Percentiles rank a stretch among this genome's conserved stretches.
These are phyloP conservation scores for Centropristis striata DNA, from an alignment of 2,113 vertebrate genomes.

Conservation along the genomic window DNA sequence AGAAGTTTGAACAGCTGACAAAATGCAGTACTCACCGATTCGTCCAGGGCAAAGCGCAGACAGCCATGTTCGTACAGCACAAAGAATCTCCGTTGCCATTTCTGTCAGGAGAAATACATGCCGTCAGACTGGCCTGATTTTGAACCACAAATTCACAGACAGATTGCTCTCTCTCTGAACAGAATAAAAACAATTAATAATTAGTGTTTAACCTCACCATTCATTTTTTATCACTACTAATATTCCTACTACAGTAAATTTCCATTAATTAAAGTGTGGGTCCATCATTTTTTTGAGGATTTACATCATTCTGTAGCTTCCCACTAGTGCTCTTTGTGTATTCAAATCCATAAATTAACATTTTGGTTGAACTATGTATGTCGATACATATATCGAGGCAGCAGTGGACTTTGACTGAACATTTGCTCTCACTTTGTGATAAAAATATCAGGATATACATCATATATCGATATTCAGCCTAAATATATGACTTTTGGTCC, in stretches of 20 bases:
- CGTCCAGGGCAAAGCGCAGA: slow-evolving; percentile 88
- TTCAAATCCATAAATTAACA: too few relatives aligned
- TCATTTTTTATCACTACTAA: background rate
- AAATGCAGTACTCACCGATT: slow-evolving; percentile 82
- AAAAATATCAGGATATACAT: too few relatives aligned
- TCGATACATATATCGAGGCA: too few relatives aligned
- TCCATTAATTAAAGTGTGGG: background rate
- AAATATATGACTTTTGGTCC: too few relatives aligned
- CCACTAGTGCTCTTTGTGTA: too few relatives aligned
- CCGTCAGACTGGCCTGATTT: background rate
- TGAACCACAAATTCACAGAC: background rate
- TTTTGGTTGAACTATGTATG: too few relatives aligned
- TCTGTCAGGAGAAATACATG: slow-evolving; percentile 72
- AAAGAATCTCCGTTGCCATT: slow-evolving; percentile 89
- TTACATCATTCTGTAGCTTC: too few relatives aligned
- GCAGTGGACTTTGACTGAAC: too few relatives aligned
- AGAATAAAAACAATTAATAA: background rate
- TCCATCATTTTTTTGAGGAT: too few relatives aligned
- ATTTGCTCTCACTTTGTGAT: too few relatives aligned
- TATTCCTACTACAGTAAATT: background rate
- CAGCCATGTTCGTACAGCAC: slow-evolving; percentile 89
- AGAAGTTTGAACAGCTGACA: background rate
- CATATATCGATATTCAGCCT: too few relatives aligned
- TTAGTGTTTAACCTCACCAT: background rate
- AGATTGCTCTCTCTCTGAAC: background rate